These are phyloP conservation scores for Panurus biarmicus DNA, from an alignment of 2,113 vertebrate species.

Conservation along the genomic window DNA sequence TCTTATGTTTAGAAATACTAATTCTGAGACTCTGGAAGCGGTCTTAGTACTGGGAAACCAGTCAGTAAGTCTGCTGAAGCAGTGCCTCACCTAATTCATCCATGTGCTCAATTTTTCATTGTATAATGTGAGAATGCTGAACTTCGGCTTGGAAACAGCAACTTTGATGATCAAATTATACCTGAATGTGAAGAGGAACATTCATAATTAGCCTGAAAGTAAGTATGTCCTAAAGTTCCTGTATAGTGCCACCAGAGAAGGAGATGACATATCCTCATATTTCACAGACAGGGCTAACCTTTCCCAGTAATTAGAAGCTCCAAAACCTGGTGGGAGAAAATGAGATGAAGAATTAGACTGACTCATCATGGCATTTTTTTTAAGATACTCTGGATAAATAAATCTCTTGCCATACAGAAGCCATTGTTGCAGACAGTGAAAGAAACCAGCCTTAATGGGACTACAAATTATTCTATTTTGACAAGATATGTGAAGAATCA, in stretches of 20 bases:
- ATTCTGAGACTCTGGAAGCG: neutral
- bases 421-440: neutral
- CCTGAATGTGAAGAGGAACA: neutral
- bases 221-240: neutral
- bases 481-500: neutral
- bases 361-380: neutral
- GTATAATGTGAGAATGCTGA: neutral
- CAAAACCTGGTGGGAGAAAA: neutral
- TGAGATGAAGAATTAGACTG: neutral
- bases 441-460: neutral
- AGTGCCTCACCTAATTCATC: neutral
- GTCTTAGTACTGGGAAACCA: neutral
- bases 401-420: neutral
- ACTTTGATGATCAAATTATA: neutral
- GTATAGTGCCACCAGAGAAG: neutral
- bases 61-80: neutral
- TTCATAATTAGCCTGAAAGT: neutral
- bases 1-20: neutral
- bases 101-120: neutral
- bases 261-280: neutral
- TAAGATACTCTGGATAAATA: neutral
- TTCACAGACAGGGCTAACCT: neutral
- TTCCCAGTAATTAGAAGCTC: conserved; percentile 1
- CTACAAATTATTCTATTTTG: neutral
- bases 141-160: neutral